These are phyloP conservation scores for Paraescarpia echinospica DNA, from an alignment of 1,140 invertebrate genomes.

Conservation along the genomic window DNA sequence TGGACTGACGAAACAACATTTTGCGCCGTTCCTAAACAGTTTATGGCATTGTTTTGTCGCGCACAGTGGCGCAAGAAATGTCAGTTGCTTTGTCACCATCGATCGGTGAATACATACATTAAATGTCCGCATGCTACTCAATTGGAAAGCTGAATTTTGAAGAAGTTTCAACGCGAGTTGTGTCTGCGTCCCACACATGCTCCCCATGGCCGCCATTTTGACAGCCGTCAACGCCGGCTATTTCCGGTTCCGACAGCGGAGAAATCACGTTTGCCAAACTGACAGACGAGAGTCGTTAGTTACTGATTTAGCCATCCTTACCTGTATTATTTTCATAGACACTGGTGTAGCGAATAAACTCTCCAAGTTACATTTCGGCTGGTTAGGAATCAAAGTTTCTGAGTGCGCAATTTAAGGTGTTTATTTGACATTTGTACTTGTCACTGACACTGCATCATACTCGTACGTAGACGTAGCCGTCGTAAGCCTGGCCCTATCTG, in stretches of 20 bases:
- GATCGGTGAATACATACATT: not conserved
- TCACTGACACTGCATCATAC: no score
- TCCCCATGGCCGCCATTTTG: conserved; percentile 14
- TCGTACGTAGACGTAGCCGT: no score
- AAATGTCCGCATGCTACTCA: not conserved
- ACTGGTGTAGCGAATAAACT: not conserved
- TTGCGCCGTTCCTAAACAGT: not conserved
- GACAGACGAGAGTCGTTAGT: not conserved
- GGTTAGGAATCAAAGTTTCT: not conserved
- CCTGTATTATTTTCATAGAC: not conserved
- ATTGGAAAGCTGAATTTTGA: not conserved
- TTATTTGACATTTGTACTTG: not conserved
- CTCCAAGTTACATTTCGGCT: not conserved
- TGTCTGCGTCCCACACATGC: conserved; percentile 7
- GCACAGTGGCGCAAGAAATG: conserved; percentile 8
- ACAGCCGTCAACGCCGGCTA: not conserved
- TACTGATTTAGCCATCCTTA: not conserved
- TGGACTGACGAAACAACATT: conserved; percentile 7
- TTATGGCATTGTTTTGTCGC: conserved; percentile 13
- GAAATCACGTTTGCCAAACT: not conserved
- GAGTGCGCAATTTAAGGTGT: not conserved
- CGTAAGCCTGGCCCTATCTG: no score
- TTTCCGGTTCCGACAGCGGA: not conserved
- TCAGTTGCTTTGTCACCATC: not conserved
- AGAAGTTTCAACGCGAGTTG: conserved; percentile 1